Percentiles rank a stretch among this genome's conserved stretches.
Evolutionary conservation across 2,113 vertebrate genomes (phyloP).

Genomic region (Peromyscus maniculatus): DNA sequence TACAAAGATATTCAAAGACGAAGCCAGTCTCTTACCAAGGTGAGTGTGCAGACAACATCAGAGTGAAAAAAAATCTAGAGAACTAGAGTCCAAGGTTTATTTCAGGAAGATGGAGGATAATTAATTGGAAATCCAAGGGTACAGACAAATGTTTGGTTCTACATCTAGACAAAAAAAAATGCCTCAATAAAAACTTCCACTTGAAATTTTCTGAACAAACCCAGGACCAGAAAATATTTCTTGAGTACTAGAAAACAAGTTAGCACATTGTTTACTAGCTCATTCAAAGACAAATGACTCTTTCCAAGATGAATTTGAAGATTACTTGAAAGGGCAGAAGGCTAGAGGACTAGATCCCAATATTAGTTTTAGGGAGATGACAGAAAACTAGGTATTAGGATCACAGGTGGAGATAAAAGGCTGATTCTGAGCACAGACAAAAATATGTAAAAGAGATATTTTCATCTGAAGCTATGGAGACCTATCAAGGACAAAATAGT

Average conservation of each 20-base stretch:
- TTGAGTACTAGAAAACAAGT: conserved; percentile 58
- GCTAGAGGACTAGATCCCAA: conserved; percentile 87
- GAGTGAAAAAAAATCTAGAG: conserved; percentile 88
- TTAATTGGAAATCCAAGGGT: conserved; percentile 45
- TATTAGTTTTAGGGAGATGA: conserved; percentile 77
- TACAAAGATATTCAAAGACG: conserved; percentile 84
- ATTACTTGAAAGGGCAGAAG: conserved; percentile 91
- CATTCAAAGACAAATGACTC: conserved; percentile 85
- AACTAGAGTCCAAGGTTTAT: conserved; percentile 82
- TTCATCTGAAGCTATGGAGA: conserved; percentile 61
- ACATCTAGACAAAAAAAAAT: neutral
- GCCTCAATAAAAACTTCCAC: conserved; percentile 52
- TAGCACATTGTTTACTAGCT: conserved; percentile 54
- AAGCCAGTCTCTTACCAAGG: conserved; percentile 87
- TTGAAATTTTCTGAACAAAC: conserved; percentile 52
- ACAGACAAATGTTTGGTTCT: conserved; percentile 56
- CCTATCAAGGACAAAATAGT: conserved; percentile 51
- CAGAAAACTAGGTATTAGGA: conserved; percentile 61
- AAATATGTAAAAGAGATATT: conserved; percentile 45
- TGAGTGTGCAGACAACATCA: conserved; percentile 88
- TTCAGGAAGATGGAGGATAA: conserved; percentile 75
- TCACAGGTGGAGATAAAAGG: conserved; percentile 53
- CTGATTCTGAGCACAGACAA: conserved; percentile 13
- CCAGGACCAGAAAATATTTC: conserved; percentile 48
- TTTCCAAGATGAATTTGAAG: conserved; percentile 84